A percentile compares a stretch with the other conserved stretches of the same genome.
These are phyloP conservation scores for Sphyrna mokarran DNA, from an alignment of 2,113 vertebrate species.

Conservation along the genomic window DNA sequence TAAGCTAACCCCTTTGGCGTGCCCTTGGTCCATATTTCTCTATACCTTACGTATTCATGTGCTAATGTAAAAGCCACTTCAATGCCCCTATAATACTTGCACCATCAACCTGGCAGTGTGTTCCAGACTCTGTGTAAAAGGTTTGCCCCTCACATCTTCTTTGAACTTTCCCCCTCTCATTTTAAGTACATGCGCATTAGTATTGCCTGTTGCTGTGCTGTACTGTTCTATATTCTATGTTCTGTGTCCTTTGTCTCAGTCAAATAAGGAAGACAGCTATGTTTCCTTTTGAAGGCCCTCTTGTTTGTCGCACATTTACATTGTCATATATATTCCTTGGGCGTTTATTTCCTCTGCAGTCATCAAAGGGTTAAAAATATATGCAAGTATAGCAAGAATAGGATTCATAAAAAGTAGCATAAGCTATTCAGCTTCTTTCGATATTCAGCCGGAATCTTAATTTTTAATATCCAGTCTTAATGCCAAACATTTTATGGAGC, in stretches of 20 bases:
- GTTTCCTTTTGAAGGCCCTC: not conserved
- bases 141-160: too few relatives aligned
- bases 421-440: conserved; percentile 34
- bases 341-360: not conserved
- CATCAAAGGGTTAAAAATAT: not conserved
- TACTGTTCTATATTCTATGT: too few relatives aligned
- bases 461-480: conserved; percentile 36
- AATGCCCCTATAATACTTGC: too few relatives aligned
- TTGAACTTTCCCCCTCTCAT: too few relatives aligned
- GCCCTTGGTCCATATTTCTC: too few relatives aligned
- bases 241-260: not conserved
- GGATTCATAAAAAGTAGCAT: conserved; percentile 25
- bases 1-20: too few relatives aligned
- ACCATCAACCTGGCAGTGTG: too few relatives aligned
- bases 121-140: too few relatives aligned
- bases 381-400: not conserved
- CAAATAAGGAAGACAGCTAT: not conserved
- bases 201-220: too few relatives aligned
- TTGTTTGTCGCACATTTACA: not conserved
- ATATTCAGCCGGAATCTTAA: conserved; percentile 37
- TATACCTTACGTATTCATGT: too few relatives aligned
- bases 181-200: too few relatives aligned
- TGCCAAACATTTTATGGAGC: conserved; percentile 37
- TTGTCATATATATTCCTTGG: not conserved
- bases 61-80: too few relatives aligned